Evolutionary conservation across 2,888 invertebrate species (phyloP).

Genomic region (Calliopum simillimum): DNA sequence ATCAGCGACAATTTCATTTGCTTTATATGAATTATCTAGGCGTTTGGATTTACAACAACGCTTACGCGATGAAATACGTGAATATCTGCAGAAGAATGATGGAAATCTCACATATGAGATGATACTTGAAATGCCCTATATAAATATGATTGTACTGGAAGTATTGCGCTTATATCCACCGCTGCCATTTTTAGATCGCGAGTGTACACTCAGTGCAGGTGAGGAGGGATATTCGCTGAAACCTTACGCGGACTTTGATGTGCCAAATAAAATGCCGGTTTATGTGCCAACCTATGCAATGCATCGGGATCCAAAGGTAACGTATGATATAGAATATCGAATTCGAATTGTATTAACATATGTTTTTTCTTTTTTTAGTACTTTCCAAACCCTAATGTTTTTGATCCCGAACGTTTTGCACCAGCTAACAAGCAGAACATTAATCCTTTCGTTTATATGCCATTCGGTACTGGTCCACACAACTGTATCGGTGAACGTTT

Average conservation of each 20-base stretch:
- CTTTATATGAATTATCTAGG: constrained; percentile 66
- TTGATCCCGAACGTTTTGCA: constrained; percentile 55
- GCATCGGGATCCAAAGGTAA: constrained; percentile 64
- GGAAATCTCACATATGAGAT: constrained; percentile 65
- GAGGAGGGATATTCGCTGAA: constrained; percentile 52
- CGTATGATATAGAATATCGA: neutral
- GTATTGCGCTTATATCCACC: constrained; percentile 64
- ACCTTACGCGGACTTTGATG: constrained; percentile 54
- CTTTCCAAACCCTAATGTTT: constrained; percentile 52
- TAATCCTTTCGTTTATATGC: constrained; percentile 48
- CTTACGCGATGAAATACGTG: constrained; percentile 66
- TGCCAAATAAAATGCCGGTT: constrained; percentile 62
- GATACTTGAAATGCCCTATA: constrained; percentile 66
- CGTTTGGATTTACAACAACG: constrained; percentile 65
- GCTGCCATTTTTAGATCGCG: constrained; percentile 64
- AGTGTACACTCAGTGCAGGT: constrained; percentile 52
- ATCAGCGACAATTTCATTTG: constrained; percentile 67
- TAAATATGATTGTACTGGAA: constrained; percentile 66
- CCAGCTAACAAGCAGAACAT: constrained; percentile 47
- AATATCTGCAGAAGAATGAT: constrained; percentile 58
- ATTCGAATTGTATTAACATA: neutral
- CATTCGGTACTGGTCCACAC: constrained; percentile 54
- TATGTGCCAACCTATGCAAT: constrained; percentile 61
- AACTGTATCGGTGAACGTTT: constrained; percentile 58
- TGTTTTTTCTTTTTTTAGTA: constrained; percentile 42